Conservation (phyloP, 2,113 vertebrate species). For the Ptilorrhoa leucosticta region DNA sequence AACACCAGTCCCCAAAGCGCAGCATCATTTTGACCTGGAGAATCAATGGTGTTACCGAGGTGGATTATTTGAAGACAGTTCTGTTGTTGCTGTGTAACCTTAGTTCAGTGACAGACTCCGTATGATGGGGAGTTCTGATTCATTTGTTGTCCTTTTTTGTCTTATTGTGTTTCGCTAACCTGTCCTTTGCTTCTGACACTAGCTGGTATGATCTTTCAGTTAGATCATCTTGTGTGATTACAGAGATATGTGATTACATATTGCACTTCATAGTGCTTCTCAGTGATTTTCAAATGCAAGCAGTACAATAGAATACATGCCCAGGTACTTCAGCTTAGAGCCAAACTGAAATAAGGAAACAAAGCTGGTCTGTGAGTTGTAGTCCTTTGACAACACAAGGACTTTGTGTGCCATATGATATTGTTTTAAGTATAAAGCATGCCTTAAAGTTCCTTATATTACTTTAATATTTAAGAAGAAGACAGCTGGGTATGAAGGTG, state of each 20-base stretch:
- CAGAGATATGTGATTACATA: background rate
- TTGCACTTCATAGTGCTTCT: background rate
- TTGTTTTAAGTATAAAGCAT: constrained; percentile 2
- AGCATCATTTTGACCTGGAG: constrained; percentile 18
- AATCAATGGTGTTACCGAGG: constrained; percentile 22
- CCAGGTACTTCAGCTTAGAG: background rate
- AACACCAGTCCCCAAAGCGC: constrained; percentile 22
- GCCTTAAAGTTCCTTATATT: constrained; percentile 51
- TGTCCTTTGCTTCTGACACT: background rate
- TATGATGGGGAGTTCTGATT: background rate
- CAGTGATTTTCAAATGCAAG: constrained; percentile 28
- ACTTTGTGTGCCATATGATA: background rate
- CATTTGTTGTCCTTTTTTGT: background rate
- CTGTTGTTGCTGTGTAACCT: constrained; percentile 19
- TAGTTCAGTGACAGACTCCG: background rate
- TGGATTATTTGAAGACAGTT: constrained; percentile 49
- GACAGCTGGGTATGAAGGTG: constrained; percentile 33
- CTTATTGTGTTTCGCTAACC: background rate
- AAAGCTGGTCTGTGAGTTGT: background rate
- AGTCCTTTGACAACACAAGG: constrained; percentile 42
- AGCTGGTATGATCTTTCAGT: background rate
- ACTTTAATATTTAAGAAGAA: constrained; percentile 53
- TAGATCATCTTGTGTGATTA: background rate
- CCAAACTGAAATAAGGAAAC: constrained; percentile 12
- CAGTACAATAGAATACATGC: background rate